Evolutionary conservation across 1,140 invertebrate species (phyloP).

Genomic region (Aphis gossypii): DNA sequence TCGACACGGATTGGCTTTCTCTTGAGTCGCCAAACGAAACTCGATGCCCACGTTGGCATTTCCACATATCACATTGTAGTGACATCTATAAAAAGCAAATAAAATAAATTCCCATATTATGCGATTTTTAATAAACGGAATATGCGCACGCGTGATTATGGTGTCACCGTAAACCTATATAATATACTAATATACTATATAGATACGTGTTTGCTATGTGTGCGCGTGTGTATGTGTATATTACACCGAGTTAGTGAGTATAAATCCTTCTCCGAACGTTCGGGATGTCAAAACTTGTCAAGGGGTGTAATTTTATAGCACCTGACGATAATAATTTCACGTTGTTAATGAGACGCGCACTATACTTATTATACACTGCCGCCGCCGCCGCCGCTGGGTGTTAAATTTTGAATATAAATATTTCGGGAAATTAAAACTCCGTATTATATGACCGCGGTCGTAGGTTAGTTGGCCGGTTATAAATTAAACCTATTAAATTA

Average conservation of each 20-base stretch:
- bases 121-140: neutral
- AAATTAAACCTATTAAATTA: conserved; percentile 2
- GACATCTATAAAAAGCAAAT: conserved; percentile 24
- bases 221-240: neutral
- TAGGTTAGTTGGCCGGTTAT: conserved; percentile 20
- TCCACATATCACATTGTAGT: neutral
- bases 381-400: conserved; percentile 15
- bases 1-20: conserved; percentile 56
- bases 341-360: conserved; percentile 45
- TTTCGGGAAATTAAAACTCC: conserved; percentile 16
- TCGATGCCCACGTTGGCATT: conserved; percentile 24
- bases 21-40: conserved; percentile 40
- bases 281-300: conserved; percentile 19
- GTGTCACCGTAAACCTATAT: neutral
- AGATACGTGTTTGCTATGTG: neutral
- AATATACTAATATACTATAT: neutral
- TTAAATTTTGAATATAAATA: conserved; percentile 22
- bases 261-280: neutral
- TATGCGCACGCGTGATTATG: neutral
- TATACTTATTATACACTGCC: neutral
- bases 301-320: conserved; percentile 40
- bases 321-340: conserved; percentile 37
- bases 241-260: neutral
- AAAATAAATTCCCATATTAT: neutral
- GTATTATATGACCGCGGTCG: conserved; percentile 19